These are phyloP conservation scores for Parambassis ranga DNA, from an alignment of 2,797 vertebrate genomes.

Conservation along the genomic window DNA sequence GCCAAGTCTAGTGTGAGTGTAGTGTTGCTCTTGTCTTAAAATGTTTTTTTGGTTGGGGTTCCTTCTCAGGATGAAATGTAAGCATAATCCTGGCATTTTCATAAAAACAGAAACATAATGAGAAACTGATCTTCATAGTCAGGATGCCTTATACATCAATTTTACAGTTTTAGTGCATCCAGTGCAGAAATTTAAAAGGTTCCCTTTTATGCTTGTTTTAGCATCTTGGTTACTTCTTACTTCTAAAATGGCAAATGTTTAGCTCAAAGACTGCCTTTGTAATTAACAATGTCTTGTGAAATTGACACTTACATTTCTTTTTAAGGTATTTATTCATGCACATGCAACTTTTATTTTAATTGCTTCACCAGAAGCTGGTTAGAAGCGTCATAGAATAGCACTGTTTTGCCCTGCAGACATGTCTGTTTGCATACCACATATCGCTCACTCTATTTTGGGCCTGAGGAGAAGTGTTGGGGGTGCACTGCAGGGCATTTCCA, in stretches of 20 bases:
- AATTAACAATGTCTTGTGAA: not conserved
- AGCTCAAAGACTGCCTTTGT: not conserved
- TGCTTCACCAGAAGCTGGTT: slow-evolving; percentile 1
- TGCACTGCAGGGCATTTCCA: slow-evolving; percentile 47
- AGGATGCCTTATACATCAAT: too few relatives aligned
- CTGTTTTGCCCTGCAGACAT: slow-evolving; percentile 47
- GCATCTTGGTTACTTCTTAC: not conserved
- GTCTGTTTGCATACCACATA: slow-evolving; percentile 61
- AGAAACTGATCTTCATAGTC: too few relatives aligned
- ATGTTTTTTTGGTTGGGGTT: too few relatives aligned
- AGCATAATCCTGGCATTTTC: too few relatives aligned
- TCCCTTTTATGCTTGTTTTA: not conserved
- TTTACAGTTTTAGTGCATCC: too few relatives aligned
- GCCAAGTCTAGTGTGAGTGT: too few relatives aligned
- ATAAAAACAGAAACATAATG: too few relatives aligned
- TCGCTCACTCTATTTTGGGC: slow-evolving; percentile 63
- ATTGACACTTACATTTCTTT: not conserved
- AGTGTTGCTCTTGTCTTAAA: too few relatives aligned
- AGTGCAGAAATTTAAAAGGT: too few relatives aligned
- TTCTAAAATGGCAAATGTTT: not conserved
- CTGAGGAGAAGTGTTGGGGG: slow-evolving; percentile 35
- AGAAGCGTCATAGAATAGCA: not conserved
- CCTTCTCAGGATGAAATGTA: too few relatives aligned
- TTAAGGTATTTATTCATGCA: not conserved
- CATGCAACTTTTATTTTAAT: not conserved